Evolutionary conservation across 2,797 vertebrate species (phyloP), one percentile per base, ranked within the genome.

Genomic region (Cryptoblepharus egeriae): DNA sequence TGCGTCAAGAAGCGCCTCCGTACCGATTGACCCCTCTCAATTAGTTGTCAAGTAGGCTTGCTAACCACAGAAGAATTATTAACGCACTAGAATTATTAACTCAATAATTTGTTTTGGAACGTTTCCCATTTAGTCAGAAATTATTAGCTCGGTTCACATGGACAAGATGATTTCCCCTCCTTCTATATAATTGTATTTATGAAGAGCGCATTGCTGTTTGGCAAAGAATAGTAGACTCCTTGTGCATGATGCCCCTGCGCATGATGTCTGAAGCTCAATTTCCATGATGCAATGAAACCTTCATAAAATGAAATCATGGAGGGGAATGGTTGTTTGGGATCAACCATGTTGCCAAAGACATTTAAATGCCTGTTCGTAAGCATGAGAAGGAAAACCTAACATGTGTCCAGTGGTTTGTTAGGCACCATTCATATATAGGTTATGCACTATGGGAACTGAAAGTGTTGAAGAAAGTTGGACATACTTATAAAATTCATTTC

Each of bases 101-200:
- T 58, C 20, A 79, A 57, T 45, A 0, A 81, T 85, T 84, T 85
- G 3, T 79, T 92, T 89, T 55, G 75, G 35, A 58, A 30, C 75
- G 4, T 45, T 78, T n/a, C 79, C 13, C 0, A 0, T 32, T 88
- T 52, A 90, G 32, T 16, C 61, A 45, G 0, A 15, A 75, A 74
- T 76, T 35, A 57, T 35, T 78, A 35, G 30, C 81, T 79, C 82
- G 69, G 20, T 2, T 76, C 37, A 80, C 49, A 74, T 16, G 81
- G 82, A 61, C 3, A 83, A 64, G 73, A 80, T 64, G 5, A 2
- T 68, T 88, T 84, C 79, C 4, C 13, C 8, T 79, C 39, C 42
- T 55, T 26, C 80, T 24, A 9, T 18, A 49, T 82, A 81, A 77
- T 49, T 68, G 24, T n/a, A 49, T 67, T 55, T 30, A 55, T 58